Percentiles rank a stretch among this genome's conserved stretches.
phyloP scores from a whole-genome alignment of 2,113 vertebrate species.

The Cololabis saira region DNA sequence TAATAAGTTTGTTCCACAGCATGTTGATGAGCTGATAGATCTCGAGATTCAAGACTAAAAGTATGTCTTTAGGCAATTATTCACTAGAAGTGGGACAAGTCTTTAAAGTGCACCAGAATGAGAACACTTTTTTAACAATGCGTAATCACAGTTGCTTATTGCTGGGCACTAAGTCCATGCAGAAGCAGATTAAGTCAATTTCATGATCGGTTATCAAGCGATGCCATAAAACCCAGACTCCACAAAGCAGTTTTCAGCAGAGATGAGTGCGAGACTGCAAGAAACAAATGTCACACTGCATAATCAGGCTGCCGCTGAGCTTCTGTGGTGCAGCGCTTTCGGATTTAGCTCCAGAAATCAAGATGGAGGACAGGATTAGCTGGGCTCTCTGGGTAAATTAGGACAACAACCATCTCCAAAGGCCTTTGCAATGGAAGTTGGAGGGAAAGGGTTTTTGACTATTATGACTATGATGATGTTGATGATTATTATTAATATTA shows the following conservation, averaged over 20 bases:
- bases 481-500: no score
- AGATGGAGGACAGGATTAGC: conserved; percentile 62
- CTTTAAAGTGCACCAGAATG: neutral
- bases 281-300: conserved; percentile 13
- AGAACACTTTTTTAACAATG: conserved; percentile 1
- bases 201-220: conserved; percentile 5
- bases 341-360: conserved; percentile 45
- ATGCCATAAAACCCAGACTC: conserved; percentile 18
- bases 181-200: conserved; percentile 26
- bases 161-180: neutral
- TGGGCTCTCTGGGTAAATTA: conserved; percentile 59
- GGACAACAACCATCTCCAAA: conserved; percentile 53
- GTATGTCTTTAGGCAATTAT: neutral
- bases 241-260: conserved; percentile 28
- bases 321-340: conserved; percentile 36
- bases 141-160: conserved; percentile 6
- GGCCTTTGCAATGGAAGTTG: conserved; percentile 36
- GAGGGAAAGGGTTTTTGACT: neutral
- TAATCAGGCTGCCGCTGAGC: conserved; percentile 35
- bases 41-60: no score
- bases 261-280: conserved; percentile 32
- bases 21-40: neutral
- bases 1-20: no score
- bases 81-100: neutral
- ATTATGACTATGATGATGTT: no score